Evolutionary conservation across 2,888 invertebrate species (phyloP), one percentile per base, ranked within the genome.

Genomic region (Cheilosia variabilis): DNA sequence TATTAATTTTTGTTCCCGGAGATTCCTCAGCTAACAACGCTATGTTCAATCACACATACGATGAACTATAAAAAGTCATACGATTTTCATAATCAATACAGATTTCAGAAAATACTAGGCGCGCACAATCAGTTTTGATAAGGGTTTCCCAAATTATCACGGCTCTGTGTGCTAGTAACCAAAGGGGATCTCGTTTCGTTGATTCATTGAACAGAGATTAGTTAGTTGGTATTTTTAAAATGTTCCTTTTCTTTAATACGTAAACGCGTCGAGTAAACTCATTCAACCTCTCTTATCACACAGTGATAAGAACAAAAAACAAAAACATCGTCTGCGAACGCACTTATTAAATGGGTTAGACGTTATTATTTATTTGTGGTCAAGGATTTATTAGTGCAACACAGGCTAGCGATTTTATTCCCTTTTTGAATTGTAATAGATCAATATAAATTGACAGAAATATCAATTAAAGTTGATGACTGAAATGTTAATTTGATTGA

Each of bases 81-180:
- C 57, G 75, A 75, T 75, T 75, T 71, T 24, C 47, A 15, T 57
- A 75, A 75, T 65, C 65, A 65, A 57, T 41, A n/a, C 19, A 52
- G 13, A 43, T 63, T 57, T 24, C 4, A 19, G 13, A 65, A 57
- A 34, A 73, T n/a, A 10, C 10, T 34, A 2, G 37, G 13, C 27
- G 13, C 41, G 15, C 34, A 19, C 31, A 31, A 68, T 55, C 55
- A 24, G 13, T 31, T 22, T 65, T 27, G 75, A 75, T 75, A 65
- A 65, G 55, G 22, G 15, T 31, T 57, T 53, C 27, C n/a, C 19
- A 43, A 62, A 55, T n/a, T 13, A 37, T 37, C 13, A 4, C 10
- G 37, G 37, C 13, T 37, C 10, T 37, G 31, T 22, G 24, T 47
- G 13, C 22, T 19, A n/a, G 24, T 34, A 24, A 55, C 45, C 31